A percentile compares a stretch with the other conserved stretches of the same genome.
These are phyloP conservation scores for Erythrolamprus reginae DNA, from an alignment of 2,113 vertebrate species.

Conservation along the genomic window DNA sequence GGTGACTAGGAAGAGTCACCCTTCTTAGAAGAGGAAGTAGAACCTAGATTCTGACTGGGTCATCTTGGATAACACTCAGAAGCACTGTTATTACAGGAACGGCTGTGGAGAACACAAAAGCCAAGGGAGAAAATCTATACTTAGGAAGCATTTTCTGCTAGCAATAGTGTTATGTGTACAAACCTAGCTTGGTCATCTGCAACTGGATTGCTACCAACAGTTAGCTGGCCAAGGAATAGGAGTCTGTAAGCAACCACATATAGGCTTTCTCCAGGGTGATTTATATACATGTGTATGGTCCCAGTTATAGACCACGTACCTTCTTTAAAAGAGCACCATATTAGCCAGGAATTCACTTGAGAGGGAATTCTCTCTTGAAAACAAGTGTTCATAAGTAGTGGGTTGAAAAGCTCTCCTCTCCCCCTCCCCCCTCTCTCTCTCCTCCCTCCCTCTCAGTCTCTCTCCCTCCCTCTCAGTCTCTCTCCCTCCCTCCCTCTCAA, in stretches of 20 bases:
- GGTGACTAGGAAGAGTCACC: not conserved
- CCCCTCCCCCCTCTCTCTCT: fast-evolving
- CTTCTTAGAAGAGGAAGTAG: not conserved
- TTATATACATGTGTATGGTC: not conserved
- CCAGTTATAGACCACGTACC: not conserved
- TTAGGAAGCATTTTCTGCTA: not conserved
- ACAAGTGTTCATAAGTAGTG: not conserved
- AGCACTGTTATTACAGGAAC: not conserved
- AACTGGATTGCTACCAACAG: not conserved
- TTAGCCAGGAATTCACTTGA: not conserved
- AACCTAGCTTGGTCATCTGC: not conserved
- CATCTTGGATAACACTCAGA: not conserved
- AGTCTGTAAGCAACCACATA: not conserved
- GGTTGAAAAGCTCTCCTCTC: too few relatives aligned
- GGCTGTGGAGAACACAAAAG: not conserved
- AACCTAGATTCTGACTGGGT: not conserved
- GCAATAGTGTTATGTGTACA: not conserved
- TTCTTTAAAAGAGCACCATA: not conserved
- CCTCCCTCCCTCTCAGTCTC: too few relatives aligned
- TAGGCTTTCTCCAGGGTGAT: not conserved
- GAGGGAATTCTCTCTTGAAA: not conserved
- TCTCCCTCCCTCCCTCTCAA: too few relatives aligned
- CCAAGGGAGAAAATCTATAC: not conserved
- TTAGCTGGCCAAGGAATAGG: not conserved
- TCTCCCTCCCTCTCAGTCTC: too few relatives aligned